Evolutionary conservation across 2,797 vertebrate species (phyloP), one percentile per base, ranked within the genome.

Genomic region (Echiichthys vipera): DNA sequence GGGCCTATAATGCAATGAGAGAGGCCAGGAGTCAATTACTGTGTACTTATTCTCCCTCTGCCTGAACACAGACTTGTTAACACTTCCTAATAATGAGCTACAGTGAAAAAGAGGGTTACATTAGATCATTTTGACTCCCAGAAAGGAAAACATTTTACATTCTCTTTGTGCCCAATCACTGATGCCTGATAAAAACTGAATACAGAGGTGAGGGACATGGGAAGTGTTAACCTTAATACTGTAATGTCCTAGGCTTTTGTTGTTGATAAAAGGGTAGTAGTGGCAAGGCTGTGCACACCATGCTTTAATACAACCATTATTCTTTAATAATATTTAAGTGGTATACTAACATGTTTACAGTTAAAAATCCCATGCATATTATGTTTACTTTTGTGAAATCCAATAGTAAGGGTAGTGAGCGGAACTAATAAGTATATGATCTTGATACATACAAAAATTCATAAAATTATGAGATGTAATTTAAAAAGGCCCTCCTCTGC

Each of bases 11-110:
- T 82, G 81, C 74, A 77, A 90, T 74, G 88, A 89, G 81, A 74
- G 83, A 84, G 91, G 89, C 75, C 89, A 92, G 71, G 81, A 90
- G 91, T 94, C 92, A 93, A 91, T 92, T 91, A 90, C 89, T 89
- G 87, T 90, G 86, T 92, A 86, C 87, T 89, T 91, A 87, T 86
- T 87, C 85, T 87, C 79, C 81, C 87, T 72, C 70, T 83, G 83
- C 67, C 72, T 79, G 81, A 88, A 88, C 82, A 81, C 22, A 27
- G 84, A 88, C 87, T 91, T 91, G 92, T 92, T 92, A 92, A 89
- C 80, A 71, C 78, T 71, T 88, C 74, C 84, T 91, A 89, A 92
- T 91, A 93, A 93, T 85, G 83, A 86, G 79, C 84, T 81, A 57
- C 58, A 58, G 43, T 10, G 74, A 89, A 90, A 78, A 78, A 80